Evolutionary conservation across 2,888 invertebrate species (phyloP).

Genomic region (Ennomos erosarius): DNA sequence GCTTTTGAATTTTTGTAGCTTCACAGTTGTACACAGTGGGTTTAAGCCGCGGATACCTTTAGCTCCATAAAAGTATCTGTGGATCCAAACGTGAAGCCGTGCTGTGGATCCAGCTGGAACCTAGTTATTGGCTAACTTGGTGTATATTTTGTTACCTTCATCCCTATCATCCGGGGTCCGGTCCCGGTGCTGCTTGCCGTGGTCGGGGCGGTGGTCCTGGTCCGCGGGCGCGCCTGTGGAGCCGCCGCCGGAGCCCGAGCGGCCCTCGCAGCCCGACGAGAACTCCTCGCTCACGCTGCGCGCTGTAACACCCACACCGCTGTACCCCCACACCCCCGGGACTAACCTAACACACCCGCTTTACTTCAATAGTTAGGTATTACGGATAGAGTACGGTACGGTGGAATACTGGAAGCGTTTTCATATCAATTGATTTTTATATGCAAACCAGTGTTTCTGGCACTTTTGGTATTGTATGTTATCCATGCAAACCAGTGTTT

Average conservation of each 20-base stretch:
- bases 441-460: no score
- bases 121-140: no score
- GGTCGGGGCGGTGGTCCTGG: slow-evolving; percentile 80
- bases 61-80: no score
- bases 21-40: no score
- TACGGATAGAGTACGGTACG: not conserved
- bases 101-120: no score
- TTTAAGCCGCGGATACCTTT: no score
- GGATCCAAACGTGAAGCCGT: no score
- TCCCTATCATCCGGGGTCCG: slow-evolving; percentile 96
- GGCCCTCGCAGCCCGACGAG: slow-evolving; percentile 97
- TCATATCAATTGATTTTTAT: no score
- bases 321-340: slow-evolving; percentile 62
- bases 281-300: slow-evolving; percentile 99
- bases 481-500: no score
- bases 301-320: slow-evolving; percentile 87
- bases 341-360: slow-evolving; percentile 40
- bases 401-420: slow-evolving; percentile 16
- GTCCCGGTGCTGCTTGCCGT: slow-evolving; percentile 84
- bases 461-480: no score
- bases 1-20: no score
- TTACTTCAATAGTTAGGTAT: slow-evolving; percentile 7
- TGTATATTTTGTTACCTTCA: slow-evolving; percentile 87
- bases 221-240: slow-evolving; percentile 80
- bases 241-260: slow-evolving; percentile 91